These are phyloP conservation scores for Monoplex corrugatus DNA, from an alignment of 2,888 invertebrate species.

Conservation along the genomic window DNA sequence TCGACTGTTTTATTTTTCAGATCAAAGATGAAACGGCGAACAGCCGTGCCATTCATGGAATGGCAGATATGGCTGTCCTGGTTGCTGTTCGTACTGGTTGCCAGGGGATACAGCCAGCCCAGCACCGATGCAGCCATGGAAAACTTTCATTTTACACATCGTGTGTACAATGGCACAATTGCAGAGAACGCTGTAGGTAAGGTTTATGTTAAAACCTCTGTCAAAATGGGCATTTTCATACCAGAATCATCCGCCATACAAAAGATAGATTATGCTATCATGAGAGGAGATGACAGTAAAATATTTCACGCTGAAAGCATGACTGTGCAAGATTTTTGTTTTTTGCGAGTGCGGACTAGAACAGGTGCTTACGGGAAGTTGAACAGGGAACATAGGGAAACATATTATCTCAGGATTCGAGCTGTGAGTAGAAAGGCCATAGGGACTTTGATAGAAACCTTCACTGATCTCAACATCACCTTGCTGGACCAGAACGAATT, in stretches of 20 bases:
- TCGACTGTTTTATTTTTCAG: slow-evolving; percentile 29
- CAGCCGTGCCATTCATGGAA: slow-evolving; percentile 36
- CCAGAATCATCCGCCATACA: slow-evolving; percentile 64
- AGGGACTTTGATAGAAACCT: slow-evolving; percentile 81
- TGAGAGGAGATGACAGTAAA: slow-evolving; percentile 91
- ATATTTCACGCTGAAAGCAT: slow-evolving; percentile 96
- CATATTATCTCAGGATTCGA: slow-evolving; percentile 90
- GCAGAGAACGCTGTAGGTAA: slow-evolving; percentile 85
- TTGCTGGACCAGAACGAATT: slow-evolving; percentile 86
- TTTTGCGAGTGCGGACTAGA: slow-evolving; percentile 93
- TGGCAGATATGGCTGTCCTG: slow-evolving; percentile 16
- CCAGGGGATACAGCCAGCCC: slow-evolving; percentile 3
- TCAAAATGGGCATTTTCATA: slow-evolving; percentile 90
- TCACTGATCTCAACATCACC: slow-evolving; percentile 84
- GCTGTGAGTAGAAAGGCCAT: slow-evolving; percentile 84
- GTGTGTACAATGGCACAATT: slow-evolving; percentile 76
- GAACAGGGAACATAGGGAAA: slow-evolving; percentile 94
- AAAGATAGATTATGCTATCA: slow-evolving; percentile 91
- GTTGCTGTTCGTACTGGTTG: slow-evolving; percentile 25
- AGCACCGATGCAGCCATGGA: slow-evolving; percentile 3
- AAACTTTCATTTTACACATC: slow-evolving; percentile 69
- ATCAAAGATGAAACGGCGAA: slow-evolving; percentile 33
- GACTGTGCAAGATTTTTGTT: slow-evolving; percentile 96
- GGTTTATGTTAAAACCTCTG: slow-evolving; percentile 88
- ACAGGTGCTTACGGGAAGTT: slow-evolving; percentile 93